Conservation (phyloP, 1,140 invertebrate species). For the Gryon sp. region DNA sequence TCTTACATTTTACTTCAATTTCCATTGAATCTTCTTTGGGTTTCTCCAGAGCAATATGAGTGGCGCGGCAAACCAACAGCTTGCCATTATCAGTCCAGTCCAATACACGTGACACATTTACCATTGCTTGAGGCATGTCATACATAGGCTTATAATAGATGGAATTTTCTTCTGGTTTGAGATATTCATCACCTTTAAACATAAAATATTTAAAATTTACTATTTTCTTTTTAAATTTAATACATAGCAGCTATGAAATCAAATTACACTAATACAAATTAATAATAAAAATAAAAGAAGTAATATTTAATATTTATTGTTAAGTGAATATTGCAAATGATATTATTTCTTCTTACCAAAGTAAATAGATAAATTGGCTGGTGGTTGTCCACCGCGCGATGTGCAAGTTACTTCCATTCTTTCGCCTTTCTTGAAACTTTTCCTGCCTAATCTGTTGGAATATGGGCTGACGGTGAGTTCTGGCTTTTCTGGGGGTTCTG, state of each 20-base stretch:
- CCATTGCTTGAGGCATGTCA: conserved; percentile 78
- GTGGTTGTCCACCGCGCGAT: conserved; percentile 84
- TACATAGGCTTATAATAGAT: conserved; percentile 75
- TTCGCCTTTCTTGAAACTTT: conserved; percentile 81
- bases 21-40: conserved; percentile 78
- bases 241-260: too few relatives aligned
- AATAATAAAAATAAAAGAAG: too few relatives aligned
- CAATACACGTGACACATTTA: conserved; percentile 83
- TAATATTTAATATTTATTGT: neutral
- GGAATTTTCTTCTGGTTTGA: conserved; percentile 81
- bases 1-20: conserved; percentile 83
- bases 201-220: too few relatives aligned
- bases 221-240: too few relatives aligned
- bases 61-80: conserved; percentile 82
- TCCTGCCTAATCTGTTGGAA: conserved; percentile 63
- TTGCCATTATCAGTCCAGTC: conserved; percentile 84
- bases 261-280: too few relatives aligned
- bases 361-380: conserved; percentile 86
- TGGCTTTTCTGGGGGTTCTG: conserved; percentile 82
- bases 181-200: conserved; percentile 81
- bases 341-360: conserved; percentile 78
- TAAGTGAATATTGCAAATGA: conserved; percentile 6
- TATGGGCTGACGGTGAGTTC: conserved; percentile 80
- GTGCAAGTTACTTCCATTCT: conserved; percentile 83
- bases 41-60: conserved; percentile 81